Base-by-base conservation (phyloP, 2,113 vertebrate species). In the Istiophorus platypterus region DNA sequence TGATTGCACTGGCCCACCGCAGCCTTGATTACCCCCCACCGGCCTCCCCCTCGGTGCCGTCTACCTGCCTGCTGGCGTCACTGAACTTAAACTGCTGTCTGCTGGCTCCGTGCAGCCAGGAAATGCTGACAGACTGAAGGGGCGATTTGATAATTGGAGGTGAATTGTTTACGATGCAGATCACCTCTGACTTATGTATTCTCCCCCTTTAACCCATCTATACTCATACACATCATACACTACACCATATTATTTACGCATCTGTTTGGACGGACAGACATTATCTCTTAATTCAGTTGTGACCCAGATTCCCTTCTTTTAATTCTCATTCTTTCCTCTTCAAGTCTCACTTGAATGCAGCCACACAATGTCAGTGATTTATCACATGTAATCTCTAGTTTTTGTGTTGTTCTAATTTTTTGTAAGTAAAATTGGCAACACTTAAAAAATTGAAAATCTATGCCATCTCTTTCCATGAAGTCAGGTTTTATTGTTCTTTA, bases 61-160 rank as follows among this genome's bases (percentile, higher is more conserved):
- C 31, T 58, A 49, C 57, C 63, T 73, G 37, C 27, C 88, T 76
- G 76, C 73, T 82, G 37, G 15, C 29, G 41, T 90, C 86, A 89
- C 49, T 82, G 64, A 83, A 29, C 45, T 81, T 59, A 56, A 37
- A 47, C 17, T 26, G 15, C 14, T 51, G 72, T 47, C 49, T 72
- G 71, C 51, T 64, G 66, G 47, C 63, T 85, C 61, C 29, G 54
- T n/a, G 24, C 63, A 57, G 52, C 49, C 59, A 72, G 54, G 77
- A 76, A 54, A 29, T 12, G 54, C 72, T 41, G 66, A 66, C 34
- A 17, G 70, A 65, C 29, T 64, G 56, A 80, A 47, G 63, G 4
- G 49, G 70, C 1, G 17, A 59, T 78, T 67, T 74, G 29, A 45
- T 84, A 69, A 89, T 63, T 65, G 56, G 12, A 67, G 68, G 18